Base-by-base conservation (phyloP, 2,113 vertebrate species). In the Lamprologus sp. region DNA sequence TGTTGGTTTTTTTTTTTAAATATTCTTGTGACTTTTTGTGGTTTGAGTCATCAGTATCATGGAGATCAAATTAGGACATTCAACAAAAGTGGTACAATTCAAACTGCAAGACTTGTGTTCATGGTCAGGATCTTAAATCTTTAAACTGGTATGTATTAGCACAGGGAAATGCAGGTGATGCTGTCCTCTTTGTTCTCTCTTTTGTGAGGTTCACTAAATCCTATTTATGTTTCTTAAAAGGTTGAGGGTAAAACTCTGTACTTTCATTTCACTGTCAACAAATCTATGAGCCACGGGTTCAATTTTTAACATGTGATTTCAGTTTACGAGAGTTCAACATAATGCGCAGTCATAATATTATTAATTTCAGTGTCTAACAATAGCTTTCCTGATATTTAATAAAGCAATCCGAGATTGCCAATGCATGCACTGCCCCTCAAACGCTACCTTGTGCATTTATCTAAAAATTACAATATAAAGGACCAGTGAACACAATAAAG, bases 1-100 rank as follows among this genome's bases (percentile, higher is more conserved):
- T 37, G 3, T 4, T 26, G 4, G 0, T 0, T 11, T 70, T 70
- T 40, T 40, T 70, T 23, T 15, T 9, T 0, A 1, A 47, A 75
- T 49, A 77, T 31, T 77, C 42, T 49, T 47, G 23, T 47, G 70
- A 49, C 23, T 49, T 77, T 49, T 77, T 77, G 23, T 19, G 70
- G 42, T 77, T 77, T 77, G 23, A 31, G 15, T 49, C 42, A 49
- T 19, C 70, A 31, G 15, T 31, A 75, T 49, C 10, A 7, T 31
- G 6, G 42, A 49, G 23, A 75, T 28, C 15, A 75, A 75, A 75
- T 75, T 31, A 49, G 23, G 70, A 47, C 6, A 7, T 47, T 15
- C 42, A 77, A 77, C 23, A 77, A 49, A 77, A 19, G 15, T 77
- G 26, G 4, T 47, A 19, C 7, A 47, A 77, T 12, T 49, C 42